Base-by-base conservation (phyloP, 2,888 invertebrate genomes). In the Drosophila antonietae region DNA sequence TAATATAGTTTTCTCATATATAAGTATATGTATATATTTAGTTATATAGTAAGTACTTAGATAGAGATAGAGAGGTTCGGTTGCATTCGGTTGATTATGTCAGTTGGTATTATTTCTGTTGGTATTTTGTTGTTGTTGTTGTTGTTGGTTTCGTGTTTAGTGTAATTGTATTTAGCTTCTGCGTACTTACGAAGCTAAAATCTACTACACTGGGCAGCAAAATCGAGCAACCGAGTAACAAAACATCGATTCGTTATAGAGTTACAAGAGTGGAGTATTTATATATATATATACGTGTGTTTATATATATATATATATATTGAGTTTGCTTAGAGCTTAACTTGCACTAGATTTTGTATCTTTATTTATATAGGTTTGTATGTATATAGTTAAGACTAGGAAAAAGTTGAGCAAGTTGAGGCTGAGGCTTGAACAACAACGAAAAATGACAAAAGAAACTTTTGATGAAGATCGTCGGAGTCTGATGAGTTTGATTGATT, bases 181-280 rank as follows among this genome's bases (percentile, higher is more conserved):
- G 74, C 81, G 83, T 77, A 77, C 84, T 88, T 88, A 80, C 37
- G 78, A 85, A 88, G 81, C 84, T 81, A 70, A 70, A 12, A 20
- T 35, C 3, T 68, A 81, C 88, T 85, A 88, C 68, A 69, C 64
- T 83, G 73, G 81, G 74, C 64, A 44, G 44, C 71, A 78, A 70
- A 58, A 66, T 44, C 60, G 47, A 69, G 84, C 78, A 75, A 78
- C 87, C 87, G 75, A 68, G 62, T 81, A 84, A 80, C 73, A 82
- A 74, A 75, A 72, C 56, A 67, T 63, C 15, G 31, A 47, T 68
- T 63, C 56, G 68, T 63, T 64, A 67, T 68, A 20, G 47, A 65
- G 33, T 67, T 67, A 67, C 66, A 67, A 49, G 47, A 28, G 35
- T 67, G 55, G 60, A 65, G 58, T 53, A 52, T 41, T 7, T 62